Conservation (phyloP, 2,797 vertebrate genomes). For the Ispidina lecontei region DNA sequence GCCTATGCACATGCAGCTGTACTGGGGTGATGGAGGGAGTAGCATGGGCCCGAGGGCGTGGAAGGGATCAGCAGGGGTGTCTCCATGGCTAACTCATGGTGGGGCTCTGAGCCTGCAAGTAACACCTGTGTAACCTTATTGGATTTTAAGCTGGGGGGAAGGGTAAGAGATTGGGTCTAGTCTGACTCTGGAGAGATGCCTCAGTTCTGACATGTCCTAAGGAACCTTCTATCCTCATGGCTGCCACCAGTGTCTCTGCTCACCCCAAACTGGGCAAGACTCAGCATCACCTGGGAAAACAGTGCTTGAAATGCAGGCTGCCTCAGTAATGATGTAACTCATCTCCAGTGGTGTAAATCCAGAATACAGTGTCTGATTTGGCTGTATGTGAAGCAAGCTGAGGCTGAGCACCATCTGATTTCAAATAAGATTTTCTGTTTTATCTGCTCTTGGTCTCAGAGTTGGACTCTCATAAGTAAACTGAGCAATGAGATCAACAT, state of each 20-base stretch:
- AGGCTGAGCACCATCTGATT: neutral
- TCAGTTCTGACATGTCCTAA: neutral
- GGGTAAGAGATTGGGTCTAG: neutral
- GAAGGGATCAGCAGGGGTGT: neutral
- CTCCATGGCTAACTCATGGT: rapidly evolving
- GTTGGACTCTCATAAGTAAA: neutral
- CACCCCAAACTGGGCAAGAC: neutral
- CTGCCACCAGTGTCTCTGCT: neutral
- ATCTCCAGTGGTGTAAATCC: neutral
- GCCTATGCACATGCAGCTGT: neutral
- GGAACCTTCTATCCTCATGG: neutral
- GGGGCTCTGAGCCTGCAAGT: too few relatives aligned
- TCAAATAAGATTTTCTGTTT: neutral
- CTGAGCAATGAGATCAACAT: neutral
- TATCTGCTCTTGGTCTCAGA: neutral
- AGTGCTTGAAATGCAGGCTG: neutral
- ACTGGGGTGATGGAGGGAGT: neutral
- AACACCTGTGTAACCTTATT: too few relatives aligned
- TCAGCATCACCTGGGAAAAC: neutral
- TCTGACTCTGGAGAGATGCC: neutral
- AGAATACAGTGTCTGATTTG: neutral
- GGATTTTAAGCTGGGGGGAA: rapidly evolving
- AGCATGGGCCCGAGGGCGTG: neutral
- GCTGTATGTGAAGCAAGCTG: neutral
- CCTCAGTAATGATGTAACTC: neutral